Conservation (phyloP, 2,113 vertebrate species). For the Centropus bengalensis region DNA sequence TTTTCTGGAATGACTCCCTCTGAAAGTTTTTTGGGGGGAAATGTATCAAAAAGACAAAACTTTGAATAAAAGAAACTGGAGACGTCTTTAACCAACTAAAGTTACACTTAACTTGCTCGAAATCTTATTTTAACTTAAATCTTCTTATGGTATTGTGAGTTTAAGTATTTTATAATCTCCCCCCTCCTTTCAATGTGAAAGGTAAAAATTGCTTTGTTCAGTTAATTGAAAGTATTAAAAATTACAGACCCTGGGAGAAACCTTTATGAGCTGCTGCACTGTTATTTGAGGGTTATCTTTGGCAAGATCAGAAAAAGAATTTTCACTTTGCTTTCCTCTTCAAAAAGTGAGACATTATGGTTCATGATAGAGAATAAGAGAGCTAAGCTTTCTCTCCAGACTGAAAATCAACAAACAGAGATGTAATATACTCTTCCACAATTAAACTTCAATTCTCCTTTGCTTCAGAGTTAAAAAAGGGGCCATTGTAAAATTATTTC, state of each 20-base stretch:
- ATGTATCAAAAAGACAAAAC: neutral
- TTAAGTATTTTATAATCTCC: neutral
- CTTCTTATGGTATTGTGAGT: neutral
- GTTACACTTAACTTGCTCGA: neutral
- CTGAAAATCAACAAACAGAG: neutral
- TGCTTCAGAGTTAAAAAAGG: neutral
- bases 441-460: neutral
- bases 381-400: neutral
- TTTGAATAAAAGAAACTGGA: neutral
- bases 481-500: neutral
- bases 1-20: neutral
- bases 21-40: neutral
- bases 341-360: neutral
- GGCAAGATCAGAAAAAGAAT: neutral
- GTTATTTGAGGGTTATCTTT: neutral
- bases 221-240: neutral
- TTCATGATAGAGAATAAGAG: neutral
- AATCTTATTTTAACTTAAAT: neutral
- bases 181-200: rapidly evolving
- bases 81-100: neutral
- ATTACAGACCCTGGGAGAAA: neutral
- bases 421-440: neutral
- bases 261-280: neutral
- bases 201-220: neutral
- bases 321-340: neutral